Evolutionary conservation across 2,888 invertebrate species (phyloP), one percentile per base, ranked within the genome.

Genomic region (Acleris literana): DNA sequence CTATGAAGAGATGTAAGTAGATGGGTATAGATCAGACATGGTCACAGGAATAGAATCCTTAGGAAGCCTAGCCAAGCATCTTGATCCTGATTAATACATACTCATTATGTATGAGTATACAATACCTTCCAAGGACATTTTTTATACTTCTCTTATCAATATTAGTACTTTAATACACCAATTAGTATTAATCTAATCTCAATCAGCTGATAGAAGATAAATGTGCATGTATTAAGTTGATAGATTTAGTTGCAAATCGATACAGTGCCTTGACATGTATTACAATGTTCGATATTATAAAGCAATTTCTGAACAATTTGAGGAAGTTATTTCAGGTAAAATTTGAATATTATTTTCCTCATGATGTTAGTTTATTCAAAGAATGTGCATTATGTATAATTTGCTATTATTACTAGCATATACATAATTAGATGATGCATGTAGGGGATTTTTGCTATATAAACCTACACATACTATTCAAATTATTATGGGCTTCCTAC

Each of bases 251-350:
- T 13, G 0, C 22, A 22, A 46, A 46, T 54, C n/a, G 13, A 33
- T 39, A 33, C 9, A n/a, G 44, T 39, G 9, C 6, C 39, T 39
- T 22, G 22, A 22, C 51, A 25, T 33, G 9, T 9, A 1, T 9
- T 9, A 9, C 33, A 33, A 9, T 33, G 9, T 33, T 9, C 0
- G 2, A 33, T 9, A 33, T 33, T 33, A 33, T 3, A 33, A 46
- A 53, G 17, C 18, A 16, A 49, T 17, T 6, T 20, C 55, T 7
- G 22, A 17, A 43, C 18, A 25, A 33, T 22, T 44, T 18, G 29
- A 59, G 64, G 59, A 59, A 49, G 53, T 25, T 18, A 25, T 29
- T 53, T 18, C 48, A 64, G 64, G 64, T 64, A 64, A 58, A 53
- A 52, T 11, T 13, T 44, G 29, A 52, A 52, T 20, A 48, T 25